These are phyloP conservation scores for Ormyrus labotus DNA, from an alignment of 2,888 invertebrate species.

Conservation along the genomic window DNA sequence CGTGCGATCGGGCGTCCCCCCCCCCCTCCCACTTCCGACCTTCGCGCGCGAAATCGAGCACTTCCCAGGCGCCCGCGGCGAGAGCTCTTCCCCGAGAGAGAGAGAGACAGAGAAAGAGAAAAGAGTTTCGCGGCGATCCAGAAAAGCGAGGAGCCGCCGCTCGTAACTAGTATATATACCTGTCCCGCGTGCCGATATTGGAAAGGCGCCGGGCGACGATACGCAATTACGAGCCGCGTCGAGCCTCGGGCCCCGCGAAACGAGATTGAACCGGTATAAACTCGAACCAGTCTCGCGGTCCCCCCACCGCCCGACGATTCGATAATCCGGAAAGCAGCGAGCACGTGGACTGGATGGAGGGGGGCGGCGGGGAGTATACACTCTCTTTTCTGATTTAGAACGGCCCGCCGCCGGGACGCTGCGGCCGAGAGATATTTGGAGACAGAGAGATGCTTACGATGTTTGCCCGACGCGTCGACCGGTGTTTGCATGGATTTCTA, in stretches of 20 bases:
- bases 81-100: background rate
- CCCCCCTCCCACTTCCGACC: no score
- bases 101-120: background rate
- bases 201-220: conserved; percentile 22
- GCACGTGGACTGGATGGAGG: no score
- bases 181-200: conserved; percentile 9
- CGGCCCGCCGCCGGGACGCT: no score
- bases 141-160: no score
- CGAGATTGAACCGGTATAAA: conserved; percentile 69
- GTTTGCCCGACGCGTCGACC: no score
- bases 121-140: background rate
- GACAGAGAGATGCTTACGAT: no score
- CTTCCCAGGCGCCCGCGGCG: background rate
- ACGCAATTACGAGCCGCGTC: background rate
- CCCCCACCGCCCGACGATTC: background rate
- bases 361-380: no score
- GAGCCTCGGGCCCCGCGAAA: conserved; percentile 44
- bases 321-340: background rate
- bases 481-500: no score
- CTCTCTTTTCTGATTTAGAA: no score
- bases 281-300: conserved; percentile 62
- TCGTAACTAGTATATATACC: background rate
- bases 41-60: background rate
- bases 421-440: no score
- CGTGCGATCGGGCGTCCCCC: conserved; percentile 52